Evolutionary conservation across 2,888 invertebrate genomes (phyloP).

Genomic region (Hybos culiciformis): DNA sequence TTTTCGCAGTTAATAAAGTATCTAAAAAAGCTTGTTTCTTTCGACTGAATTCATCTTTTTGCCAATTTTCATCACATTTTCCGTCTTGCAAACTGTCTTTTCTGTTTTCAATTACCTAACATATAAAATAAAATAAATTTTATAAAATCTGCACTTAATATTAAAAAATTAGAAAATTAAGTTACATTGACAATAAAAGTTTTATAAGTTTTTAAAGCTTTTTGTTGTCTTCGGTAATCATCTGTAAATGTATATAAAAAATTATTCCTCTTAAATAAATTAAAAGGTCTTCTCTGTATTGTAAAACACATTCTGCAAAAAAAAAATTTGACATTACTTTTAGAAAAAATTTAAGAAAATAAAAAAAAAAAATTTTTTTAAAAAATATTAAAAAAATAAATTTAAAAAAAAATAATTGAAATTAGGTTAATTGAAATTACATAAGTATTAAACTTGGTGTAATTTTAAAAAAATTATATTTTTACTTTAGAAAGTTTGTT

Average conservation of each 20-base stretch:
- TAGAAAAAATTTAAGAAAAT: no score
- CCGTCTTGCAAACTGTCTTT: constrained; percentile 10
- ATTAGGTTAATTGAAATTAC: no score
- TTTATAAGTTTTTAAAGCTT: constrained; percentile 28
- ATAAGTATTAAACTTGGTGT: no score
- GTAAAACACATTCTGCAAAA: constrained; percentile 26
- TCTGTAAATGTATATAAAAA: constrained; percentile 29
- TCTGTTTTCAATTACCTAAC: constrained; percentile 28
- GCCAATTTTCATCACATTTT: not conserved
- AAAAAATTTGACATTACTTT: no score
- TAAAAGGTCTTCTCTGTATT: constrained; percentile 23
- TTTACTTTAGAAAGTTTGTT: no score
- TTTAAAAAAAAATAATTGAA: no score
- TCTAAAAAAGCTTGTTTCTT: constrained; percentile 29
- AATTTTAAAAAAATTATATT: no score
- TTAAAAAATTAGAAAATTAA: not conserved
- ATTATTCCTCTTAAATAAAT: constrained; percentile 19
- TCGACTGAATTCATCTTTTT: constrained; percentile 12
- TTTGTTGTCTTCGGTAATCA: constrained; percentile 38
- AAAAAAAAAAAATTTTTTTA: no score
- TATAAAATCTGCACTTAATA: not conserved
- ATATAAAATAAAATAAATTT: no score
- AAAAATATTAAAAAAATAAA: no score
- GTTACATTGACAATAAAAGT: constrained; percentile 26
- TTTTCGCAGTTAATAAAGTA: constrained; percentile 23